phyloP scores from a whole-genome alignment of 1,140 invertebrate genomes.

The Ostrea denselamellosa region DNA sequence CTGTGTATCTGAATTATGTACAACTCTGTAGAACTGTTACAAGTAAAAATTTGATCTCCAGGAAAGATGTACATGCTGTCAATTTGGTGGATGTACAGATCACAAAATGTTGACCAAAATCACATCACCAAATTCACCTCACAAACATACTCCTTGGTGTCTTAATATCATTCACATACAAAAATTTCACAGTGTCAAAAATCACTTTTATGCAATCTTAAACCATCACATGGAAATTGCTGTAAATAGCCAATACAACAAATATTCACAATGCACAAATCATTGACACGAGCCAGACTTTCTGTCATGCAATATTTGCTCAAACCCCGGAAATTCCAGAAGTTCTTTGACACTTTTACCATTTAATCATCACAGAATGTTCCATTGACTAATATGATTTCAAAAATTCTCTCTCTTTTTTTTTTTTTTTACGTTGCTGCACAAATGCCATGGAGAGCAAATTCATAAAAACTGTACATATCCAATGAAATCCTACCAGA shows the following conservation, averaged over 20 bases:
- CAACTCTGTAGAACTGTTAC: constrained; percentile 49
- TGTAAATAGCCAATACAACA: background rate
- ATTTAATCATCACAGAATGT: constrained; percentile 26
- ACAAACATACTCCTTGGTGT: background rate
- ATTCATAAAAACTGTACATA: background rate
- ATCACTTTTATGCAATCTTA: background rate
- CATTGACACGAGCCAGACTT: background rate
- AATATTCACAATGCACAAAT: background rate
- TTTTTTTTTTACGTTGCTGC: background rate
- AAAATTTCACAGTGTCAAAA: background rate
- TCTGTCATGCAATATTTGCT: background rate
- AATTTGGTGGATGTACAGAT: background rate
- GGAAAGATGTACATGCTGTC: constrained; percentile 46
- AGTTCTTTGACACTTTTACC: constrained; percentile 22
- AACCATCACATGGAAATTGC: background rate
- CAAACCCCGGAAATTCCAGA: background rate
- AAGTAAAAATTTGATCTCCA: constrained; percentile 53
- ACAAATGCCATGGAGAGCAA: background rate
- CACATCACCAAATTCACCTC: background rate
- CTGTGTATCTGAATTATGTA: constrained; percentile 63
- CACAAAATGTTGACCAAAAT: background rate
- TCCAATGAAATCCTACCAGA: background rate
- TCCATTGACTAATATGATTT: constrained; percentile 25
- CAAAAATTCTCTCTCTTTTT: too few species aligned
- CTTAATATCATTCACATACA: background rate